Percentiles rank a stretch among this genome's conserved stretches.
These are phyloP conservation scores for Belgica antarctica DNA, from an alignment of 2,888 invertebrate species.

Conservation along the genomic window DNA sequence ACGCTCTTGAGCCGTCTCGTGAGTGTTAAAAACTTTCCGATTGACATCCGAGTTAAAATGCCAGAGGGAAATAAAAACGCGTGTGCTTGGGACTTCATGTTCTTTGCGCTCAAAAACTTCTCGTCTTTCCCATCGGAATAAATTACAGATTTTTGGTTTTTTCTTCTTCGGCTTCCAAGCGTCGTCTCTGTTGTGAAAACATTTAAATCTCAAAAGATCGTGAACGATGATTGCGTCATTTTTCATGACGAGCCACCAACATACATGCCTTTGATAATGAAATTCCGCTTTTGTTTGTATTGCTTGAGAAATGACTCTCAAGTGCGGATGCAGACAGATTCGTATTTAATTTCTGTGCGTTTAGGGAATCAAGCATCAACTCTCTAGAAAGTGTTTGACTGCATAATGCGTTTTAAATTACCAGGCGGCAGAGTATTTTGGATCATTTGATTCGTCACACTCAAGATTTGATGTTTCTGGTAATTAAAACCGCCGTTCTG, in stretches of 20 bases:
- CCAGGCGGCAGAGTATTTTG: no score
- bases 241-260: constrained; percentile 1
- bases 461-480: no score
- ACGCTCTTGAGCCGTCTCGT: not conserved
- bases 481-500: no score
- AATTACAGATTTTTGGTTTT: constrained; percentile 7
- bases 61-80: not conserved
- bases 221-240: constrained; percentile 18
- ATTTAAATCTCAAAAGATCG: constrained; percentile 26
- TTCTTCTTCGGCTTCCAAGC: not conserved
- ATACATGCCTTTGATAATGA: no score
- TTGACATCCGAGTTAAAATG: not conserved
- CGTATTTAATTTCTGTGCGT: not conserved
- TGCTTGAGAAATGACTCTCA: not conserved
- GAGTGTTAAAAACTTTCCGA: constrained; percentile 11
- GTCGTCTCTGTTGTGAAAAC: not conserved
- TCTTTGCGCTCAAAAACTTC: not conserved
- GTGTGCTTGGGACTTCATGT: not conserved
- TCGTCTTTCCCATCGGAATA: constrained; percentile 15
- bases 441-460: no score
- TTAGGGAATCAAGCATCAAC: not conserved
- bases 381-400: constrained; percentile 1
- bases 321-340: constrained; percentile 21
- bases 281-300: not conserved
- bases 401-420: constrained; percentile 6